A percentile compares a stretch with the other conserved stretches of the same genome.
Conservation (phyloP, 1,140 invertebrate genomes). For the Anthonomus grandis region DNA sequence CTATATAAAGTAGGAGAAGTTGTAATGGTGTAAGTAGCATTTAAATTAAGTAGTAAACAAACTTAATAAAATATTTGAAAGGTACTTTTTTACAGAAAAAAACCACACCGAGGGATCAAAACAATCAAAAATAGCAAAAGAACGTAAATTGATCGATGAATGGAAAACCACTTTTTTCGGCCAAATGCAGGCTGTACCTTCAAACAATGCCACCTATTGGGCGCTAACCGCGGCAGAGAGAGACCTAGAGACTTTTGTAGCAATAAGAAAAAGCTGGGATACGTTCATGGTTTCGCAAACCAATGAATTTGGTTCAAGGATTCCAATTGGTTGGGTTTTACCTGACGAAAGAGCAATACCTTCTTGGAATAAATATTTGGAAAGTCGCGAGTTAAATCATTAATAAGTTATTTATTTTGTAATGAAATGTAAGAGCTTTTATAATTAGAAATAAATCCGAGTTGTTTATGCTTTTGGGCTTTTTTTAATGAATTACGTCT, state of each 20-base stretch:
- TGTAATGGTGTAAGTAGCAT: too few relatives aligned
- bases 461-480: too few relatives aligned
- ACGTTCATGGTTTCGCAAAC: slow-evolving; percentile 41
- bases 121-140: slow-evolving; percentile 31
- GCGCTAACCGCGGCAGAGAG: slow-evolving; percentile 43
- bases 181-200: slow-evolving; percentile 24
- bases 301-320: slow-evolving; percentile 36
- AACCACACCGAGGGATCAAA: slow-evolving; percentile 37
- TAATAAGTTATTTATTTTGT: not conserved
- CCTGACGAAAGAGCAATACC: slow-evolving; percentile 33
- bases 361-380: slow-evolving; percentile 40
- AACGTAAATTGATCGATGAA: slow-evolving; percentile 33
- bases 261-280: slow-evolving; percentile 48
- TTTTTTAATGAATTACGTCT: too few relatives aligned
- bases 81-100: slow-evolving; percentile 31
- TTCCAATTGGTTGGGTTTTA: slow-evolving; percentile 45
- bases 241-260: slow-evolving; percentile 44
- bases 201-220: slow-evolving; percentile 38
- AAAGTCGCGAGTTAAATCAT: not conserved
- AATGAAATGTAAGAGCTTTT: too few relatives aligned
- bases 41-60: too few relatives aligned
- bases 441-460: too few relatives aligned
- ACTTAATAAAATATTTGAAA: too few relatives aligned
- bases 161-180: slow-evolving; percentile 45
- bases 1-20: too few relatives aligned